Evolutionary conservation across 1,140 invertebrate species (phyloP), one percentile per base, ranked within the genome.

Genomic region (Drosophila equinoxialis): DNA sequence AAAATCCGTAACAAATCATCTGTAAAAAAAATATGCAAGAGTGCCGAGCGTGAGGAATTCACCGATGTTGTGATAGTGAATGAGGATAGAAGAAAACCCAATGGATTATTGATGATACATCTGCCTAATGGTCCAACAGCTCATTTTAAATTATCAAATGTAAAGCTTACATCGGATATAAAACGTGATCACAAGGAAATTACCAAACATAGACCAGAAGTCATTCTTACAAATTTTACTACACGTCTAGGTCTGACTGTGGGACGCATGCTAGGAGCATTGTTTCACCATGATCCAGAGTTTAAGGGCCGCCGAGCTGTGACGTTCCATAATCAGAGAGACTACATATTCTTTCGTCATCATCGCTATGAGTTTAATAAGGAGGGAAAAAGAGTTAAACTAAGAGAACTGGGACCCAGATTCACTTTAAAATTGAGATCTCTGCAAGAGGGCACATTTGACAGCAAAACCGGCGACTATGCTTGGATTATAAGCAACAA

Each of bases 321-420:
- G 13, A 99, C 99, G 13, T 99, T 99, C 92, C 99, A 99, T 92
- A 99, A 99, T 94, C 99, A 99, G 92, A 94, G 99, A 71, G 99
- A 99, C 93, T 99, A 98, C 85, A 98, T 99, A 84, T 99, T 99
- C 93, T 99, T 99, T 89, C 94, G 99, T 63, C 98, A 99, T 93
- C 98, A 99, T 92, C 96, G 98, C 74, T 99, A 99, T 92, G 96
- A 98, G 84, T 99, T 99, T 92, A 96, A 97, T 81, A 94, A 95
- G 90, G 95, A 95, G 72, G 95, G 95, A 10, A 96, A 97, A 81
- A 95, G 94, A 77, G 96, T 96, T 1, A 97, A 95, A 73, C 93
- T 99, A n/a, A 94, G 97, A 68, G 98, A 99, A 92, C 92, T 99
- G 1, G 99, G 99, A 0, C 99, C 99, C 10, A 94, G 98, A 77